A percentile compares a stretch with the other conserved stretches of the same genome.
phyloP scores from a whole-genome alignment of 2,113 vertebrate genomes.

The Sorex fumeus region DNA sequence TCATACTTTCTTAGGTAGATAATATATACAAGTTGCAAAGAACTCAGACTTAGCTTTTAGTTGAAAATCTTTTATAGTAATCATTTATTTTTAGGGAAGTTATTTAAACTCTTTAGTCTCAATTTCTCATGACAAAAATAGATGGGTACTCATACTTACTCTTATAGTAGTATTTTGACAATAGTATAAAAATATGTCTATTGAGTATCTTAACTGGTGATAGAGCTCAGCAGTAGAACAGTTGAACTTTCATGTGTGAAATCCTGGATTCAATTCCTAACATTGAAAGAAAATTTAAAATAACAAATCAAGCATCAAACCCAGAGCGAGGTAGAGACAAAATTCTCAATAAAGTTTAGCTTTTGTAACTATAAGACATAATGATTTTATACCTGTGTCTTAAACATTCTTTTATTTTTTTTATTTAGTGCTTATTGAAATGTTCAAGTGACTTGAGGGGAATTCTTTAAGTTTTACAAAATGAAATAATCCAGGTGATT shows the following conservation, averaged over 20 bases:
- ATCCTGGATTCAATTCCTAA: too few relatives aligned
- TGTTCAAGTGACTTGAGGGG: not conserved
- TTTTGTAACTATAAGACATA: not conserved
- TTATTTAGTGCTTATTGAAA: slow-evolving; percentile 4
- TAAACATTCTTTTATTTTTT: not conserved
- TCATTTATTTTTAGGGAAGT: slow-evolving; percentile 1
- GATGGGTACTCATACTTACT: not conserved
- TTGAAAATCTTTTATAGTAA: not conserved
- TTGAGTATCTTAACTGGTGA: not conserved
- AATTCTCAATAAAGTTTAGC: not conserved
- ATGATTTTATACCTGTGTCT: not conserved
- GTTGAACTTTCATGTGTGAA: too few relatives aligned
- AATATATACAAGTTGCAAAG: not conserved
- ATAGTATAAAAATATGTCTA: not conserved
- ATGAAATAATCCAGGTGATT: not conserved
- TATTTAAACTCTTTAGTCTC: slow-evolving; percentile 8
- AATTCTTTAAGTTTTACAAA: not conserved
- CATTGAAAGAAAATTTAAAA: too few relatives aligned
- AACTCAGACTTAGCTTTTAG: not conserved
- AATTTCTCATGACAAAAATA: not conserved
- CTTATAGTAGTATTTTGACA: not conserved
- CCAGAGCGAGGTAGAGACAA: not conserved
- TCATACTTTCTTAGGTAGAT: not conserved
- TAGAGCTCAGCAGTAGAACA: not conserved
- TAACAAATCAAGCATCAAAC: too few relatives aligned